A percentile compares a stretch with the other conserved stretches of the same genome.
Evolutionary conservation across 1,140 invertebrate species (phyloP).

Genomic region (Bombus terrestris): DNA sequence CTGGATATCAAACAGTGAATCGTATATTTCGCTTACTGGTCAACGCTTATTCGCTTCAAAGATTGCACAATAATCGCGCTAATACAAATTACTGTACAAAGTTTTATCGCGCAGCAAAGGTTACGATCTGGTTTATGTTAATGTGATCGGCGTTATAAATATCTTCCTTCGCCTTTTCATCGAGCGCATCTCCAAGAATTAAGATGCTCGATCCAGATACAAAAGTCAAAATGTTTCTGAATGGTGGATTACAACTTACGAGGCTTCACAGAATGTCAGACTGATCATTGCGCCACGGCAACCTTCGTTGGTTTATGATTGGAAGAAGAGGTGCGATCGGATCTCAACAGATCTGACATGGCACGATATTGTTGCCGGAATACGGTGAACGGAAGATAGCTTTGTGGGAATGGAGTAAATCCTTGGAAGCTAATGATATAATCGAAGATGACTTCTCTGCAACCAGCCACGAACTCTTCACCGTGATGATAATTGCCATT

Average conservation of each 20-base stretch:
- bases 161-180: conserved; percentile 29
- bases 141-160: conserved; percentile 13
- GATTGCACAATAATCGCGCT: background rate
- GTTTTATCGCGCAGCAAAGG: background rate
- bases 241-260: conserved; percentile 37
- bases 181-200: conserved; percentile 1
- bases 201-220: conserved; percentile 33
- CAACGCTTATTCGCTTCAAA: background rate
- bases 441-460: conserved; percentile 25
- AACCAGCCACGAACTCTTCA: conserved; percentile 4
- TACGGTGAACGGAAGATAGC: conserved; percentile 30
- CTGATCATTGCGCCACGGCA: conserved; percentile 31
- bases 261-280: background rate
- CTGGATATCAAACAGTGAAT: too few species aligned
- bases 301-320: background rate
- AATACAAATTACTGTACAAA: background rate
- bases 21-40: too few species aligned
- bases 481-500: background rate
- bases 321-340: conserved; percentile 23
- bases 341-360: conserved; percentile 2
- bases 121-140: background rate
- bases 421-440: conserved; percentile 32
- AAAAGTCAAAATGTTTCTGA: conserved; percentile 49
- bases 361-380: conserved; percentile 26
- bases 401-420: conserved; percentile 26